Evolutionary conservation across 1,140 invertebrate genomes (phyloP).

Genomic region (Neotoxoptera formosana): DNA sequence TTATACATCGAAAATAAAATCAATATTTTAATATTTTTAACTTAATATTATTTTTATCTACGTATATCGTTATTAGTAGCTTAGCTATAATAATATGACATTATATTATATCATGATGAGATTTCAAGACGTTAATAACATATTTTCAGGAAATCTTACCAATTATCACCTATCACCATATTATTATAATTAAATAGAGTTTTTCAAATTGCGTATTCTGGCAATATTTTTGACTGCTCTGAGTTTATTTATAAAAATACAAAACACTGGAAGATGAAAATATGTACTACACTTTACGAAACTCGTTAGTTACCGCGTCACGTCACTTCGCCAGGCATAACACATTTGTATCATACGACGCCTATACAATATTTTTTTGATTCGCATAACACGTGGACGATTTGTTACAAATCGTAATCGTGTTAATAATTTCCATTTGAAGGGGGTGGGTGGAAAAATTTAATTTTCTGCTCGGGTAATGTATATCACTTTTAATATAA

Average conservation of each 20-base stretch:
- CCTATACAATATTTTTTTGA: neutral
- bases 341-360: neutral
- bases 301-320: neutral
- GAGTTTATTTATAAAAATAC: neutral
- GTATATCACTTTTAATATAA: slow-evolving; percentile 13
- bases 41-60: neutral
- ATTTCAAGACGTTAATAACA: neutral
- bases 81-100: neutral
- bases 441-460: neutral
- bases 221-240: neutral
- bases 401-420: neutral
- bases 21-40: neutral
- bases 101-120: neutral
- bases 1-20: neutral
- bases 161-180: neutral
- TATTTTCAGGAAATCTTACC: neutral
- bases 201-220: neutral
- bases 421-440: neutral
- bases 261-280: neutral
- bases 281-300: neutral
- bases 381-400: neutral
- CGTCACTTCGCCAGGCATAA: neutral
- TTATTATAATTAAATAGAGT: neutral
- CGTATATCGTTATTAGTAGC: neutral
- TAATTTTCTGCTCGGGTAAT: slow-evolving; percentile 9